Conservation (phyloP, 2,113 vertebrate species). For the Puma concolor region DNA sequence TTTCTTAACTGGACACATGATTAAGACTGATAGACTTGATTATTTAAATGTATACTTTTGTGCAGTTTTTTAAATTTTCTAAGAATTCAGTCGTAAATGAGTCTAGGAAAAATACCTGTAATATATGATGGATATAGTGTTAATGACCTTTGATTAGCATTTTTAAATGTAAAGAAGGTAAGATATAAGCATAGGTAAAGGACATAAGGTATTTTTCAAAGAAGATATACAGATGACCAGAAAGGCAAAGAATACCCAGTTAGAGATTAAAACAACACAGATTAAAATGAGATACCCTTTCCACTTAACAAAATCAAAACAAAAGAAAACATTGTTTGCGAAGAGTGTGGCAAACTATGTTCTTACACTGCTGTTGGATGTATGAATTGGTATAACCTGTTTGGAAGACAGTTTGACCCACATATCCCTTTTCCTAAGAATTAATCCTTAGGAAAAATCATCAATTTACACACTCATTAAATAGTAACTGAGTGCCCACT, state of each 20-base stretch:
- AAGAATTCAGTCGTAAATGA: not conserved
- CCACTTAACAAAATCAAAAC: not conserved
- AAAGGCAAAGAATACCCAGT: not conserved
- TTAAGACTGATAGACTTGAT: not conserved
- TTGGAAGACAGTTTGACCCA: not conserved
- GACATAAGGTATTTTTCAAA: not conserved
- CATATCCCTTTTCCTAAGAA: not conserved
- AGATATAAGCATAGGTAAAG: not conserved
- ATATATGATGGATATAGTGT: not conserved
- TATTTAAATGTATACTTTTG: conserved; percentile 4
- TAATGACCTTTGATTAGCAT: not conserved
- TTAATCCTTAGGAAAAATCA: not conserved
- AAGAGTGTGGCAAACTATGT: not conserved
- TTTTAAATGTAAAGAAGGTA: not conserved
- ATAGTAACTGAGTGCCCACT: not conserved
- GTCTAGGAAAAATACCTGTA: not conserved
- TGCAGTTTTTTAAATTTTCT: not conserved
- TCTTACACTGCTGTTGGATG: not conserved
- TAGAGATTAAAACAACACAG: not conserved
- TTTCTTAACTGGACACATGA: not conserved
- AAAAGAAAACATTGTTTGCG: not conserved
- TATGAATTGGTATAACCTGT: not conserved
- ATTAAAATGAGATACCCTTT: conserved; percentile 19
- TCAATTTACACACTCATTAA: conserved; percentile 2
- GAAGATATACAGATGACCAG: not conserved